Conservation (phyloP, 1,140 invertebrate genomes). For the Popillia japonica region DNA sequence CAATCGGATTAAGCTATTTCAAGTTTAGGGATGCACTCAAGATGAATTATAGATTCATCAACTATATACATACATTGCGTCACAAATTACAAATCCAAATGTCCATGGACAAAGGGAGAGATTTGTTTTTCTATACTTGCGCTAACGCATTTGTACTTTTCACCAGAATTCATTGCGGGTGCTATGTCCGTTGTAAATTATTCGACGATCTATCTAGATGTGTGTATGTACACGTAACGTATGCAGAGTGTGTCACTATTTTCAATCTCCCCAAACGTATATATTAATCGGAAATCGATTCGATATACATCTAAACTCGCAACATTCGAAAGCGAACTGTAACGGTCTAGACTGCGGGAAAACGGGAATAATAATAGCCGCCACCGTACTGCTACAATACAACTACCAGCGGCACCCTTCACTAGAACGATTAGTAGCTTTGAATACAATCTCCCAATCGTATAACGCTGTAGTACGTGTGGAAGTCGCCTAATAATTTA, state of each 20-base stretch:
- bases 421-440: slow-evolving; percentile 28
- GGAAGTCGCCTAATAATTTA: slow-evolving; percentile 37
- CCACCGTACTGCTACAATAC: background rate
- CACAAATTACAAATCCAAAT: too few relatives aligned
- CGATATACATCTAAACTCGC: slow-evolving; percentile 1
- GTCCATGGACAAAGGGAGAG: too few relatives aligned
- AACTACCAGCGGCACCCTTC: background rate
- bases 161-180: too few relatives aligned
- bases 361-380: slow-evolving; percentile 11
- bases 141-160: too few relatives aligned
- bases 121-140: too few relatives aligned
- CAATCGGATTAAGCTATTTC: background rate
- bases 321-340: slow-evolving; percentile 23
- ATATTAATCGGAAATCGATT: slow-evolving; percentile 36
- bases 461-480: background rate
- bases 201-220: too few relatives aligned
- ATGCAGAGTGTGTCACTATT: background rate
- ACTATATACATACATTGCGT: too few relatives aligned
- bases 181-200: too few relatives aligned
- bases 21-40: too few relatives aligned
- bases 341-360: background rate
- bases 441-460: slow-evolving; percentile 38
- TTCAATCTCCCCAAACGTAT: background rate
- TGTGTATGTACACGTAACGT: too few relatives aligned
- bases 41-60: too few relatives aligned